phyloP scores from a whole-genome alignment of 2,797 vertebrate genomes.

The Darevskia mixta region DNA sequence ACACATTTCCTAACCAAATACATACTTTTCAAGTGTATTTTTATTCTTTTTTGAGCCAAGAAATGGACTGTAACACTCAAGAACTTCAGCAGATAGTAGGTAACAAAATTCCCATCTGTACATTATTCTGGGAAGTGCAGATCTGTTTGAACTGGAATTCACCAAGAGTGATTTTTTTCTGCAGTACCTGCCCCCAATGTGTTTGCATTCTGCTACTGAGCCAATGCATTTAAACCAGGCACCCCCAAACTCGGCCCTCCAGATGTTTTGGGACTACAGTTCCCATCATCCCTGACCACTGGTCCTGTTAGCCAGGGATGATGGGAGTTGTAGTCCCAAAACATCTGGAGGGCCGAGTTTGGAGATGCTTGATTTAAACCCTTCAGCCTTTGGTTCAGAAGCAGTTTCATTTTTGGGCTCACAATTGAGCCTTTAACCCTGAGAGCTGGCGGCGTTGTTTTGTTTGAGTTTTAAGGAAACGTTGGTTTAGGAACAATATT shows the following conservation, averaged over 20 bases:
- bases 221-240: not conserved
- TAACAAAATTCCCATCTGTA: not conserved
- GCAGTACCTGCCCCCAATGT: not conserved
- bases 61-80: not conserved
- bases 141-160: not conserved
- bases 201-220: not conserved
- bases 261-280: no score
- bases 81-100: not conserved
- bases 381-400: not conserved
- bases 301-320: no score
- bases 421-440: not conserved
- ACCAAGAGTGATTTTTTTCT: not conserved
- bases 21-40: not conserved
- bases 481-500: not conserved
- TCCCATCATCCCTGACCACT: no score
- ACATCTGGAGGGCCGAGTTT: no score
- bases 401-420: not conserved
- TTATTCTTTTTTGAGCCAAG: not conserved
- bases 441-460: not conserved
- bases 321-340: no score
- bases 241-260: no score
- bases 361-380: not conserved
- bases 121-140: not conserved
- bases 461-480: not conserved
- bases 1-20: not conserved